Percentiles rank a stretch among this genome's conserved stretches.
These are phyloP conservation scores for Peromyscus polionotus DNA, from an alignment of 2,113 vertebrate species.

Conservation along the genomic window DNA sequence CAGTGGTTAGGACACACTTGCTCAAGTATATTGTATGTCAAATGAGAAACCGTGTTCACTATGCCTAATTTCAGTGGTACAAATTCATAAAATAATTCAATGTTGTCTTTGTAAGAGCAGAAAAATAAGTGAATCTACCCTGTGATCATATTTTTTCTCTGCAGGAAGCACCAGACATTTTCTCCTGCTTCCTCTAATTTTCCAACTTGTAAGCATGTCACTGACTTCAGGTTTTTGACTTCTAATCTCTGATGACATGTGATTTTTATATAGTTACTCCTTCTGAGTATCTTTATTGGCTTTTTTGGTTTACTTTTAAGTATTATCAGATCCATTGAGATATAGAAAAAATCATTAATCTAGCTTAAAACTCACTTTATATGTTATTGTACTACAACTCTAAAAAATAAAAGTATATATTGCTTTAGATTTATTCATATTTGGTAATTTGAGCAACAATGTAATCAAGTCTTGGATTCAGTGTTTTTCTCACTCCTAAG, in stretches of 20 bases:
- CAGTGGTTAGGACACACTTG: neutral
- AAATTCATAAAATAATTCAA: conserved; percentile 39
- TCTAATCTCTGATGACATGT: neutral
- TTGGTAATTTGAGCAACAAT: conserved; percentile 57
- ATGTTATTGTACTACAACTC: neutral
- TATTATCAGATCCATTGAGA: neutral
- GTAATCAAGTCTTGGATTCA: conserved; percentile 42
- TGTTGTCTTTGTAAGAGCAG: neutral
- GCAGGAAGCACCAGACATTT: neutral
- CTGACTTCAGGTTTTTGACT: neutral
- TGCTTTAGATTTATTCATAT: neutral
- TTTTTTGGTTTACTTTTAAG: conserved; percentile 15
- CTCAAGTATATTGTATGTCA: no score
- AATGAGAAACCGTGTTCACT: neutral
- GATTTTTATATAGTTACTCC: neutral
- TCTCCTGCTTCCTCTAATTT: neutral
- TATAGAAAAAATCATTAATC: neutral
- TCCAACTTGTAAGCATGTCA: neutral
- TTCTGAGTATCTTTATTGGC: neutral
- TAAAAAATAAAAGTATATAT: conserved; percentile 22
- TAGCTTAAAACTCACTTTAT: neutral
- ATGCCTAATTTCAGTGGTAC: neutral
- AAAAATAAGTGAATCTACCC: neutral
- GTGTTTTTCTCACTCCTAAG: conserved; percentile 56
- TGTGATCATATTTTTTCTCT: neutral